Evolutionary conservation across 92 coral and sea anemone species (phyloP).

Genomic region (Palythoa heliodiscus): DNA sequence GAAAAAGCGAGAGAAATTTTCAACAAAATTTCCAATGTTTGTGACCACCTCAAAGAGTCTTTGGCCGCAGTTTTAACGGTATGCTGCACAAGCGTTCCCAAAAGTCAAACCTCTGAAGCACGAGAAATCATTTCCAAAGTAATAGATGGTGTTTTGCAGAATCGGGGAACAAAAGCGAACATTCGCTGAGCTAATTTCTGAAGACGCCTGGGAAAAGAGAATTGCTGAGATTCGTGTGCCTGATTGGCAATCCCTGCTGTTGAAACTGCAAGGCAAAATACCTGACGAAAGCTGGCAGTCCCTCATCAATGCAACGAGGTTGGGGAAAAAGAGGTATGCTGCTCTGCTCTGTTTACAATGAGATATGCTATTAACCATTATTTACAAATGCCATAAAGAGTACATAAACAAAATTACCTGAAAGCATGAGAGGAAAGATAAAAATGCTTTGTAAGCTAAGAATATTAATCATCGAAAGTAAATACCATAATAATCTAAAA

Average conservation of each 20-base stretch:
- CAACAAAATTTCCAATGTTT: background rate
- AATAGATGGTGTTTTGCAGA: conserved; percentile 3
- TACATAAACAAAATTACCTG: no score
- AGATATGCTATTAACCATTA: background rate
- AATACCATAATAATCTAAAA: no score
- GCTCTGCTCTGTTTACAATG: background rate
- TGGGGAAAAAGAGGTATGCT: conserved; percentile 20
- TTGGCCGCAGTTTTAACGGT: conserved; percentile 2
- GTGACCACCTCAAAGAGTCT: conserved; percentile 5
- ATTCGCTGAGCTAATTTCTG: conserved; percentile 13
- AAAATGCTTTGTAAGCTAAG: no score
- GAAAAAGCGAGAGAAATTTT: conserved; percentile 16
- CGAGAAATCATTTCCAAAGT: background rate
- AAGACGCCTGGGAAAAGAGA: conserved; percentile 15
- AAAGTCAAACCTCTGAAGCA: background rate
- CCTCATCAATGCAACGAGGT: conserved; percentile 13
- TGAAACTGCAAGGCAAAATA: conserved; percentile 12
- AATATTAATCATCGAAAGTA: no score
- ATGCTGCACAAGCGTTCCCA: background rate
- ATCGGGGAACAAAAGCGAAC: conserved; percentile 13
- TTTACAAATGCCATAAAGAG: no score
- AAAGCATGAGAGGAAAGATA: no score
- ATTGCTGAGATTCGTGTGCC: conserved; percentile 8
- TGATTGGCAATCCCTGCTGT: conserved; percentile 4
- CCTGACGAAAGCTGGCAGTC: conserved; percentile 14